Conservation (phyloP, 2,888 invertebrate species). For the Spisula solida region DNA sequence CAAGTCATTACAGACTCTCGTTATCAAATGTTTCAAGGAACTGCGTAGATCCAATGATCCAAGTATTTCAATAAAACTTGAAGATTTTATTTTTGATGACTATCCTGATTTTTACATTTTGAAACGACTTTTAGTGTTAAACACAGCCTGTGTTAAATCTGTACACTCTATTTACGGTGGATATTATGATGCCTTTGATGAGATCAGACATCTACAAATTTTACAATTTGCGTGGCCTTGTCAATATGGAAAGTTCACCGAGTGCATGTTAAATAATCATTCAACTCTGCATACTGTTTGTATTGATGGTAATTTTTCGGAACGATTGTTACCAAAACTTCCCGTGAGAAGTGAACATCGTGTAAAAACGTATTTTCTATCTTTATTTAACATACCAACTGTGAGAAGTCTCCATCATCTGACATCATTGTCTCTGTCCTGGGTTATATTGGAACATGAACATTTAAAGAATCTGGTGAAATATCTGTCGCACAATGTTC, state of each 20-base stretch:
- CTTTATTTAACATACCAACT: background rate
- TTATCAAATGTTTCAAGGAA: background rate
- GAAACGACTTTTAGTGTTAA: background rate
- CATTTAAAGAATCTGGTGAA: background rate
- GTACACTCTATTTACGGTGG: background rate
- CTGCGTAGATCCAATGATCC: background rate
- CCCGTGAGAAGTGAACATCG: background rate
- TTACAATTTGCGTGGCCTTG: background rate
- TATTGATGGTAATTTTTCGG: background rate
- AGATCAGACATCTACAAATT: background rate
- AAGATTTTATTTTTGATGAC: background rate
- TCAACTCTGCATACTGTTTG: conserved; percentile 9
- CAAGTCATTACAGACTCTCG: background rate
- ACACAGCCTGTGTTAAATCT: background rate
- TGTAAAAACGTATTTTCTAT: background rate
- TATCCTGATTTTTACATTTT: background rate
- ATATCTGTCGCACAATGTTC: background rate
- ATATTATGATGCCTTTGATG: background rate
- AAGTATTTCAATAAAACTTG: background rate
- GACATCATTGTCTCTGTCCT: background rate
- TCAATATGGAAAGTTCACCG: background rate
- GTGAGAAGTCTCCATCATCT: background rate
- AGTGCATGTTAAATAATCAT: background rate
- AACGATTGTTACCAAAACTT: background rate
- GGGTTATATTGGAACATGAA: background rate